Conservation (phyloP, 2,797 vertebrate species). For the Rhinophrynus dorsalis region DNA sequence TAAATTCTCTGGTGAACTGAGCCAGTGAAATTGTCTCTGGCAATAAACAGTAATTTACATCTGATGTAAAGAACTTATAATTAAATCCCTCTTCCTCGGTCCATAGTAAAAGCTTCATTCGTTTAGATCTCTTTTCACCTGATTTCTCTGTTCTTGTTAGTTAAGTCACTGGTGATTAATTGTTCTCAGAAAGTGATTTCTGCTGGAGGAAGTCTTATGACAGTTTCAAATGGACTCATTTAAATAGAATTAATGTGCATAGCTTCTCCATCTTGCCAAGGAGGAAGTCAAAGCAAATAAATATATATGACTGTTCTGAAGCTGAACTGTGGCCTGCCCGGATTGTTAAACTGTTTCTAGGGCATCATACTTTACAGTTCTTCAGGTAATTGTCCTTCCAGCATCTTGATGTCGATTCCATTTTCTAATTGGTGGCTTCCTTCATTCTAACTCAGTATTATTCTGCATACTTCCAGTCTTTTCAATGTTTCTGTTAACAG, state of each 20-base stretch:
- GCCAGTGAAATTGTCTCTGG: neutral
- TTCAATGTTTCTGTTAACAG: neutral
- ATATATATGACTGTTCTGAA: neutral
- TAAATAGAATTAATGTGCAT: neutral
- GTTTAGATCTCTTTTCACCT: neutral
- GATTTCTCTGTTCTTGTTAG: neutral
- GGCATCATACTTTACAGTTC: neutral
- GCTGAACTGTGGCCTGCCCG: neutral
- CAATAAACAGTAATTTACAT: conserved; percentile 11
- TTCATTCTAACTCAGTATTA: neutral
- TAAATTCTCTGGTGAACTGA: neutral
- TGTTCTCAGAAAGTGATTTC: conserved; percentile 8
- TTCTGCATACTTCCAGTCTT: neutral
- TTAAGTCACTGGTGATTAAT: neutral
- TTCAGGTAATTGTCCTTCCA: neutral
- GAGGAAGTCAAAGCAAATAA: neutral
- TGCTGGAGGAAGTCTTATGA: neutral
- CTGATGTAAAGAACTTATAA: neutral
- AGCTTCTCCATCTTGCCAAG: neutral
- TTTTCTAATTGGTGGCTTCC: neutral
- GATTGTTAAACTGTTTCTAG: neutral
- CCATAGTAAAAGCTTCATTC: neutral
- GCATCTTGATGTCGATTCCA: neutral
- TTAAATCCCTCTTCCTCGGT: neutral
- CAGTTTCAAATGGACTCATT: neutral